Evolutionary conservation across 2,797 vertebrate genomes (phyloP).

Genomic region (Dipus sagitta): DNA sequence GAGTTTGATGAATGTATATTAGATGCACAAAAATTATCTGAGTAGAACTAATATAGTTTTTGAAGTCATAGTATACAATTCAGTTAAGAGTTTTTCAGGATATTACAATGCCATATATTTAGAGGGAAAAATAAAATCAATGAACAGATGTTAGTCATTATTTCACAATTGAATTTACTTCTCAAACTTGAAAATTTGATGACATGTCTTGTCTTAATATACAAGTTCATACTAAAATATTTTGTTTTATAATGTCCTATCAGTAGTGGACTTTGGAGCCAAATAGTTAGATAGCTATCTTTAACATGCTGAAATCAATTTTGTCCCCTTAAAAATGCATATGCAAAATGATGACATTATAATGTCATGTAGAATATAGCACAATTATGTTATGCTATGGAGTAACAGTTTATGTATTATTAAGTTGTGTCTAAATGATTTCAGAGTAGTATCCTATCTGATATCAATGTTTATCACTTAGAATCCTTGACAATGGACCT

Average conservation of each 20-base stretch:
- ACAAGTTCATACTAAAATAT: slow-evolving; percentile 6
- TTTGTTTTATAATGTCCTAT: background rate
- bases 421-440: background rate
- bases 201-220: background rate
- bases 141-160: background rate
- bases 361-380: too few species aligned
- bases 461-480: background rate
- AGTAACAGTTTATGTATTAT: background rate
- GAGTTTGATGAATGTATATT: background rate
- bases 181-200: slow-evolving; percentile 5
- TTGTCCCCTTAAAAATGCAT: too few species aligned
- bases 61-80: too few species aligned
- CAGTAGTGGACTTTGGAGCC: too few species aligned
- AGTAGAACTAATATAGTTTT: too few species aligned
- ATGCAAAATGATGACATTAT: too few species aligned
- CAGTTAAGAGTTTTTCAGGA: too few species aligned
- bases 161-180: background rate
- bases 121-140: too few species aligned
- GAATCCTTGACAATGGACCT: background rate
- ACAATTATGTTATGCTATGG: background rate
- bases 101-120: too few species aligned
- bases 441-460: background rate
- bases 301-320: too few species aligned
- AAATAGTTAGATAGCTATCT: too few species aligned
- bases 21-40: background rate